phyloP scores from a whole-genome alignment of 2,888 invertebrate species.

The Nemurella pictetii region DNA sequence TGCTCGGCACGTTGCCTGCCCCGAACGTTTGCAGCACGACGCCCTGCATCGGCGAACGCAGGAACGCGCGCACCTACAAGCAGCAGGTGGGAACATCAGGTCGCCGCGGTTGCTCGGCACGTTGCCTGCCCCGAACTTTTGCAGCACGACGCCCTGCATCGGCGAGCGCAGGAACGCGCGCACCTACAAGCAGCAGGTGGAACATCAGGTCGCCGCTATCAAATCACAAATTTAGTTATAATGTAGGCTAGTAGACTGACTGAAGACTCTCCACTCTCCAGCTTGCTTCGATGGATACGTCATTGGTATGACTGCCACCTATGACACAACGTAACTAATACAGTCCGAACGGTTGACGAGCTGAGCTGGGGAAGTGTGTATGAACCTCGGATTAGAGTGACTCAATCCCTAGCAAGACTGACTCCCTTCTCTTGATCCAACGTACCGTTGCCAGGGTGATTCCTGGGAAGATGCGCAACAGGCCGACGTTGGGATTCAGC shows the following conservation, averaged over 20 bases:
- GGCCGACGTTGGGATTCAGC: conserved; percentile 81
- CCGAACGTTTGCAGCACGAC: conserved; percentile 93
- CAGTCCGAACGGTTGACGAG: too few species aligned
- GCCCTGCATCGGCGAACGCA: conserved; percentile 77
- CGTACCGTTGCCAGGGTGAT: conserved; percentile 75
- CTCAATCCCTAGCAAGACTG: too few species aligned
- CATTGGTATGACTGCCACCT: too few species aligned
- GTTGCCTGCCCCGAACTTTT: conserved; percentile 93
- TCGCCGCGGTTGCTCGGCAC: conserved; percentile 84
- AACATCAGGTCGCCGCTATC: conserved; percentile 69
- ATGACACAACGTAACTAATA: too few species aligned
- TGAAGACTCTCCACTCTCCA: too few species aligned
- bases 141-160: conserved; percentile 81
- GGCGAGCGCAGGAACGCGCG: conserved; percentile 74
- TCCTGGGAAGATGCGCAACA: conserved; percentile 88
- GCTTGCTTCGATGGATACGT: too few species aligned
- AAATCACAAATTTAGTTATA: too few species aligned
- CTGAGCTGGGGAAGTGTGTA: too few species aligned
- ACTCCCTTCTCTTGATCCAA: too few species aligned
- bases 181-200: conserved; percentile 49
- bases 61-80: conserved; percentile 62
- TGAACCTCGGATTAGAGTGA: too few species aligned
- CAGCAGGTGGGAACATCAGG: conserved; percentile 55
- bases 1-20: conserved; percentile 88
- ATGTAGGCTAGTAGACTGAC: too few species aligned